phyloP scores from a whole-genome alignment of 2,113 vertebrate genomes.

The Geococcyx californianus region DNA sequence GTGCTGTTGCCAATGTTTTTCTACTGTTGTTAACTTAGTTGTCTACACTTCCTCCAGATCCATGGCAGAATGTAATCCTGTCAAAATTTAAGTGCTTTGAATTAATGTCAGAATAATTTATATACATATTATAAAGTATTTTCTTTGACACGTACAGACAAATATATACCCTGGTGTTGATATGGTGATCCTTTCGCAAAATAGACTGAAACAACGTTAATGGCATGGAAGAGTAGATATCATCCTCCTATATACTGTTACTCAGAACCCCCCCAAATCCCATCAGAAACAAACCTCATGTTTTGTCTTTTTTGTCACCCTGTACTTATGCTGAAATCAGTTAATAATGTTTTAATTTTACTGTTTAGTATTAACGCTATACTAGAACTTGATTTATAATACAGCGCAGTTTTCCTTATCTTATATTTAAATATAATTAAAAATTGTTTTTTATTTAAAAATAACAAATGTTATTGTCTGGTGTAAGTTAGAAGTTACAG shows the following conservation, averaged over 20 bases:
- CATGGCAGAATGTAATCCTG: not conserved
- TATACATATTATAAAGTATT: not conserved
- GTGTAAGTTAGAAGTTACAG: not conserved
- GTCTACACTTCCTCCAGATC: not conserved
- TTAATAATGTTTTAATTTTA: not conserved
- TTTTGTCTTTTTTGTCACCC: not conserved
- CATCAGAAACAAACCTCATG: not conserved
- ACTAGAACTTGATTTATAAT: not conserved
- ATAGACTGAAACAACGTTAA: not conserved
- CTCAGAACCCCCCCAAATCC: fast-evolving
- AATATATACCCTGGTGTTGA: not conserved
- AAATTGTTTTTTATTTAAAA: no score
- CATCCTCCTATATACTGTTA: not conserved
- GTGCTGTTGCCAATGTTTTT: not conserved
- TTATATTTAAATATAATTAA: not conserved
- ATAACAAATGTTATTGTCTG: not conserved
- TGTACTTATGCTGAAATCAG: not conserved
- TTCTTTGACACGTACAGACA: not conserved
- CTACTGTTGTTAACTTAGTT: not conserved
- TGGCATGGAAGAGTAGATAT: not conserved
- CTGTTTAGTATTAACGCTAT: not conserved
- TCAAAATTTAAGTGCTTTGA: not conserved
- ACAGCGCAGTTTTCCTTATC: not conserved
- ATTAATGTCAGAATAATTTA: not conserved
- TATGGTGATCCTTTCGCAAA: not conserved